Evolutionary conservation across 1,140 invertebrate genomes (phyloP).

Genomic region (Belonocnema kinseyi): DNA sequence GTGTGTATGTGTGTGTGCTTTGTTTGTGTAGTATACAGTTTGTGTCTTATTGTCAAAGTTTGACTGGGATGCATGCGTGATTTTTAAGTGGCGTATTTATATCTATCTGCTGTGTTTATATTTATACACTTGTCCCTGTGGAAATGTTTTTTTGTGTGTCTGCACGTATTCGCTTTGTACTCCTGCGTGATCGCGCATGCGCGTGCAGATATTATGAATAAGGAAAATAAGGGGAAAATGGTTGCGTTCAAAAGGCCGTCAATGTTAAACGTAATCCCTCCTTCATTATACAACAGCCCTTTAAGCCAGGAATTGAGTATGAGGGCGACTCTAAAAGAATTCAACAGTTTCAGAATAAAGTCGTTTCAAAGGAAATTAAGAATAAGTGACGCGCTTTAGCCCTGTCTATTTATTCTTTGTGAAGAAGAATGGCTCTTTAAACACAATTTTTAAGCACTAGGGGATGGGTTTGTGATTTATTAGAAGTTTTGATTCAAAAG

Average conservation of each 20-base stretch:
- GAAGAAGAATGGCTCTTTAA: too few relatives aligned
- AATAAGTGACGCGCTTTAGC: neutral
- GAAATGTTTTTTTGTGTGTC: neutral
- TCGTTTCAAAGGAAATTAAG: neutral
- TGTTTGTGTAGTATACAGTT: too few relatives aligned
- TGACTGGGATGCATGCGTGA: too few relatives aligned
- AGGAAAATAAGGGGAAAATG: constrained; percentile 1
- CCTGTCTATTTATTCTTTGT: too few relatives aligned
- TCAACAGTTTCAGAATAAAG: neutral
- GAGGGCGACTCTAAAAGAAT: constrained; percentile 5
- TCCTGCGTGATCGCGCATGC: constrained; percentile 2
- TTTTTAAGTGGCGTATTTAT: too few relatives aligned
- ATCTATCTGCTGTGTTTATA: too few relatives aligned
- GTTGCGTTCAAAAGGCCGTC: constrained; percentile 8
- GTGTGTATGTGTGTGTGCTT: too few relatives aligned
- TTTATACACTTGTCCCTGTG: neutral
- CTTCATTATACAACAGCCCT: constrained; percentile 15
- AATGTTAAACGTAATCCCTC: constrained; percentile 11
- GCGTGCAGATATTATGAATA: neutral
- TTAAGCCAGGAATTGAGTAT: neutral
- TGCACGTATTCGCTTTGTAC: neutral
- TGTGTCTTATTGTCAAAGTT: too few relatives aligned
- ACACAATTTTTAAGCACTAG: too few relatives aligned
- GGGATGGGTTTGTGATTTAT: too few relatives aligned
- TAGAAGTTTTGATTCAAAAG: too few relatives aligned